Evolutionary conservation across 2,113 vertebrate genomes (phyloP).

Genomic region (Pelodiscus sinensis): DNA sequence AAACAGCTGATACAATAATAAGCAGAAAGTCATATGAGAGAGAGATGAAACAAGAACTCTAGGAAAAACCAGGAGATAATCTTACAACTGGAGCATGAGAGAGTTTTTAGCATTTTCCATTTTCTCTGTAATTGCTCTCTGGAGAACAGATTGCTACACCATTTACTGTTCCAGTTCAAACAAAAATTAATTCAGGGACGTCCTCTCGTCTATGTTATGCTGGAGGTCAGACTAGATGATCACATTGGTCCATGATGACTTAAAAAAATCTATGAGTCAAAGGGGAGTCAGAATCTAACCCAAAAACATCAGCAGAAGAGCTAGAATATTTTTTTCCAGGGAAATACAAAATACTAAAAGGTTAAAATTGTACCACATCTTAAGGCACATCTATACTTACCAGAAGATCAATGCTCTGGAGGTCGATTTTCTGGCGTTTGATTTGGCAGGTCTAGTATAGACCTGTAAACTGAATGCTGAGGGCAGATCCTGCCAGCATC

Average conservation of each 20-base stretch:
- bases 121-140: constrained; percentile 40
- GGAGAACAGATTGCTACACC: constrained; percentile 15
- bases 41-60: not conserved
- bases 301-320: not conserved
- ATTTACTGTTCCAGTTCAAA: constrained; percentile 41
- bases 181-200: constrained; percentile 4
- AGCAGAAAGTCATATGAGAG: not conserved
- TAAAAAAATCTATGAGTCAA: not conserved
- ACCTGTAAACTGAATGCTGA: no score
- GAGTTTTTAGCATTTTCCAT: constrained; percentile 26
- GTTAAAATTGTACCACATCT: not conserved
- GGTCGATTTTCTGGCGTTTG: no score
- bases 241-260: not conserved
- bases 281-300: not conserved
- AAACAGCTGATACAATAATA: not conserved
- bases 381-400: no score
- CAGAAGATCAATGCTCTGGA: no score
- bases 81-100: not conserved
- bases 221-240: not conserved
- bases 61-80: constrained; percentile 19
- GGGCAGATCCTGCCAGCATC: no score
- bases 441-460: no score
- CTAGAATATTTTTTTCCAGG: not conserved
- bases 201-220: not conserved
- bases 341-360: constrained; percentile 8